Percentiles rank a stretch among this genome's conserved stretches.
Evolutionary conservation across 2,113 vertebrate species (phyloP).

Genomic region (Pelusios castaneus): DNA sequence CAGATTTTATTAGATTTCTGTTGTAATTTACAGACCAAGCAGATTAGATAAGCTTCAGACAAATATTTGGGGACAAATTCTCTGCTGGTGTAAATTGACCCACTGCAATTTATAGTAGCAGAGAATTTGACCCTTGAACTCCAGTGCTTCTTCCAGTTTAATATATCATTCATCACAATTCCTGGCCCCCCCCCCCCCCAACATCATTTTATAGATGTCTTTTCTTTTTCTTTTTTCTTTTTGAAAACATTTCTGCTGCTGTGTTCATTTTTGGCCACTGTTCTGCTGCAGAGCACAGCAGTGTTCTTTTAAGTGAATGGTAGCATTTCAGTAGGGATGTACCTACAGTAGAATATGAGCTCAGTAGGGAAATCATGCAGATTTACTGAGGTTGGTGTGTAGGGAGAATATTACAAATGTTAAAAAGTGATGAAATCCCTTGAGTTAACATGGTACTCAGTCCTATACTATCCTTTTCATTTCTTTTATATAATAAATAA

Average conservation of each 20-base stretch:
- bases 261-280: neutral
- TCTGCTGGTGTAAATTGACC: neutral
- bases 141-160: neutral
- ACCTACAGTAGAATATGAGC: neutral
- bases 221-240: neutral
- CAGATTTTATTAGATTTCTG: neutral
- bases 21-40: neutral
- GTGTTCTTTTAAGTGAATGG: neutral
- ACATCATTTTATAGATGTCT: neutral
- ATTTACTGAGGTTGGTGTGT: neutral
- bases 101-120: neutral
- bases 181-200: neutral
- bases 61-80: neutral
- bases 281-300: neutral
- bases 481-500: neutral
- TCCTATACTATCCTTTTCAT: neutral
- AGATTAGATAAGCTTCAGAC: neutral
- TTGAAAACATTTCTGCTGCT: neutral
- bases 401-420: neutral
- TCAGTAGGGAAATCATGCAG: neutral
- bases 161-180: neutral
- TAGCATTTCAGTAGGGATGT: fast-evolving
- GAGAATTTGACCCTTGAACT: neutral
- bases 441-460: neutral
- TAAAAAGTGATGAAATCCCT: neutral